Evolutionary conservation across 1,140 invertebrate species (phyloP), one percentile per base, ranked within the genome.

Genomic region (Zaprionus ornatus): DNA sequence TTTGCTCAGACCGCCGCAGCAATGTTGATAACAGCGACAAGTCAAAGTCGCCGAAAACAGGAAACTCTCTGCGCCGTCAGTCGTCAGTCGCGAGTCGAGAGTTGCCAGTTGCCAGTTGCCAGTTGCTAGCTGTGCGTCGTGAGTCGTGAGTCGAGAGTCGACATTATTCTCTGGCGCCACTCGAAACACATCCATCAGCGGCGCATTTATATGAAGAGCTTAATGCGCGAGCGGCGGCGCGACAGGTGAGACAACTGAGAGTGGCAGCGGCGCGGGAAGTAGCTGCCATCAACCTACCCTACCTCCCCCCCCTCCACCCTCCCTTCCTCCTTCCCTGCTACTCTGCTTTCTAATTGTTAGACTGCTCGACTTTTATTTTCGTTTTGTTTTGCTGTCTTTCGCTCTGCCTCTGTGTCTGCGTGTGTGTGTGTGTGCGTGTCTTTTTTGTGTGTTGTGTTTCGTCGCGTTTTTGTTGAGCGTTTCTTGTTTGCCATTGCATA

Each of bases 151-250:
- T 64, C 63, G 63, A 37, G 35, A 27, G 25, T 32, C 29, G 29
- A 35, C 78, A 77, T 74, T 78, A 77, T 78, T 68, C 48, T 42
- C 66, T 61, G 76, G 71, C 80, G 80, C 73, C 82, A 80, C 84
- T 87, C 84, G 74, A 88, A 87, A 84, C 80, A 87, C 83, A 87
- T 87, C 84, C 83, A 87, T 87, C 83, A 87, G 72, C 66, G 37
- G 19, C 66, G 70, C 75, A 84, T 87, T 88, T 84, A 70, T 80
- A 77, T 88, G 79, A 78, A 75, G 60, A 71, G 60, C 67, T 75
- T 75, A 75, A 71, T 64, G 73, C 59, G 61, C 21, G 23, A 54
- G 63, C 25, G 52, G 62, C 56, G 23, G 27, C 23, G 40, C 55
- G 52, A 32, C 59, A 61, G 59, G 52, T 56, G 25, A 63, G 50